These are phyloP conservation scores for Neostethus bicornis DNA, from an alignment of 2,797 vertebrate species.

Conservation along the genomic window DNA sequence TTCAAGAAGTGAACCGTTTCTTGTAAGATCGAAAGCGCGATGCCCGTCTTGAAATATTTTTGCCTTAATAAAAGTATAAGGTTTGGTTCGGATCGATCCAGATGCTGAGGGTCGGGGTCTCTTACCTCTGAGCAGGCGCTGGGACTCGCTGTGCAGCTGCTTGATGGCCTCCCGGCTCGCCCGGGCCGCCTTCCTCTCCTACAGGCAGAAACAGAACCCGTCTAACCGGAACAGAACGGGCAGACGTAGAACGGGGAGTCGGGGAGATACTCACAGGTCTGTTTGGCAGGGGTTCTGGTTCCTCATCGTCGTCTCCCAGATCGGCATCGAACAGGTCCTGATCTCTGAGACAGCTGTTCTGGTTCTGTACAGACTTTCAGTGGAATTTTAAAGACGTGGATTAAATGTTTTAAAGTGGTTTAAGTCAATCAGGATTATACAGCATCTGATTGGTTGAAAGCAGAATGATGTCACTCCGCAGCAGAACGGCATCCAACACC, in stretches of 20 bases:
- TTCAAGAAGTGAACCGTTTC: no score
- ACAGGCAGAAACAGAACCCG: no score
- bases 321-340: conserved; percentile 92
- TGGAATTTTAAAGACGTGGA: conserved; percentile 38
- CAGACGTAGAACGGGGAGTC: no score
- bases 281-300: conserved; percentile 86
- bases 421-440: no score
- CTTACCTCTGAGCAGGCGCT: conserved; percentile 93
- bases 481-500: no score
- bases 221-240: no score
- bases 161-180: conserved; percentile 93
- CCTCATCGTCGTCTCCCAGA: conserved; percentile 84
- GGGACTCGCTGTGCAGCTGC: conserved; percentile 93
- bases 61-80: no score
- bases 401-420: conserved; percentile 10
- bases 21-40: no score
- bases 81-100: not conserved
- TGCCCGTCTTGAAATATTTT: no score
- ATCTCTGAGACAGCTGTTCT: conserved; percentile 92
- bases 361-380: no score
- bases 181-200: conserved; percentile 94
- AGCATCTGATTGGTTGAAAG: no score
- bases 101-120: not conserved
- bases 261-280: conserved; percentile 65
- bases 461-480: no score